These are phyloP conservation scores for Tetramorium bicarinatum DNA, from an alignment of 2,888 invertebrate genomes.

Conservation along the genomic window DNA sequence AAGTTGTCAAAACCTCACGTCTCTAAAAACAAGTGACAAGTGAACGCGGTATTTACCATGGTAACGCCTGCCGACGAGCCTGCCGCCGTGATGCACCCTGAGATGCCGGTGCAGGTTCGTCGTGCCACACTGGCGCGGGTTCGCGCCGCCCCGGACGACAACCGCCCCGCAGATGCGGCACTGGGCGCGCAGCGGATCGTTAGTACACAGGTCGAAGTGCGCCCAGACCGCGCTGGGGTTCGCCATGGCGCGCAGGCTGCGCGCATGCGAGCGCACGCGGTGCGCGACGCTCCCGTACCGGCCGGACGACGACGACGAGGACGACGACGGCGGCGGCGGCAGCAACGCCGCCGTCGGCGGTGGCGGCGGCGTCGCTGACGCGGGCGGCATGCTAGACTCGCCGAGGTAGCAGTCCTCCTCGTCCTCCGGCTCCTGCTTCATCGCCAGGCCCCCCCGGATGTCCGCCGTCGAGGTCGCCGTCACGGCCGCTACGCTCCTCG, in stretches of 20 bases:
- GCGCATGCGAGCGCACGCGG: conserved; percentile 84
- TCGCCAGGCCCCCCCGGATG: conserved; percentile 67
- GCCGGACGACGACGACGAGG: conserved; percentile 58
- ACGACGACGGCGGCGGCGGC: conserved; percentile 65
- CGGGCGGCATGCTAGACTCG: conserved; percentile 69
- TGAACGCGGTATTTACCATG: conserved; percentile 78
- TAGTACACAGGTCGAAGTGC: conserved; percentile 84
- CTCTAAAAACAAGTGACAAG: too few relatives aligned
- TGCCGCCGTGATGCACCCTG: conserved; percentile 84
- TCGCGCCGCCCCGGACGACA: conserved; percentile 85
- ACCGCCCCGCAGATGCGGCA: conserved; percentile 85
- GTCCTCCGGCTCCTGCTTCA: conserved; percentile 84
- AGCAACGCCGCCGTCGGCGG: conserved; percentile 67
- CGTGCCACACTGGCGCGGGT: conserved; percentile 85
- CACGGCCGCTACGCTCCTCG: conserved; percentile 38
- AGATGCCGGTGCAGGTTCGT: conserved; percentile 85
- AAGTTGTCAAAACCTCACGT: too few relatives aligned
- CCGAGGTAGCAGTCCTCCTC: conserved; percentile 83
- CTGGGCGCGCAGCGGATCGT: conserved; percentile 84
- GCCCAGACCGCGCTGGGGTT: conserved; percentile 86
- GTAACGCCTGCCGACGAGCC: conserved; percentile 84
- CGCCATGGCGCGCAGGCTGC: conserved; percentile 85
- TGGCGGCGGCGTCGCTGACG: conserved; percentile 63
- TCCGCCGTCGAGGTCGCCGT: conserved; percentile 61
- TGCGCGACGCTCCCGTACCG: conserved; percentile 61